Conservation (phyloP, 1,140 invertebrate species). For the Sinella curviseta region DNA sequence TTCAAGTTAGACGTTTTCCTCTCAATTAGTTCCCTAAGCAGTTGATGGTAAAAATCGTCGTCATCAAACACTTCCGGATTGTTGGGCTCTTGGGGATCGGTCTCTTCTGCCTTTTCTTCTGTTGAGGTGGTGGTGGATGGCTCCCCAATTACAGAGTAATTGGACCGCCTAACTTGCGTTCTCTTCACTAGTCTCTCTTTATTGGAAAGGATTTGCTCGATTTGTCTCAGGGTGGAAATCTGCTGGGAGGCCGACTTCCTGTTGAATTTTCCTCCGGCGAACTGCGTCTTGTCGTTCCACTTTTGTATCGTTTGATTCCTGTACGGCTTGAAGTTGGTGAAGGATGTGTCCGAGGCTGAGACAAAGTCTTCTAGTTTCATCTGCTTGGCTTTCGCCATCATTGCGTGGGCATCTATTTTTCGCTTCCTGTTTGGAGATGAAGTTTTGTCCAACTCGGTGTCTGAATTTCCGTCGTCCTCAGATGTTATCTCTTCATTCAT, state of each 20-base stretch:
- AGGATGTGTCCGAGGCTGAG: constrained; percentile 62
- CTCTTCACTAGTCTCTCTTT: constrained; percentile 72
- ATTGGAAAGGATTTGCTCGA: constrained; percentile 79
- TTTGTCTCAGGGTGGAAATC: constrained; percentile 78
- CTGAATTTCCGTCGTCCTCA: constrained; percentile 53
- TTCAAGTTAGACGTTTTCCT: constrained; percentile 77
- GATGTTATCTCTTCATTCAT: constrained; percentile 62
- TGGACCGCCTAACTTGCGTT: constrained; percentile 77
- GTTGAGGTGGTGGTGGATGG: constrained; percentile 47
- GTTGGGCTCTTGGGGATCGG: constrained; percentile 58
- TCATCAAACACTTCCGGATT: constrained; percentile 87
- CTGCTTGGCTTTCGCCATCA: constrained; percentile 57
- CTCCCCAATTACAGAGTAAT: constrained; percentile 72
- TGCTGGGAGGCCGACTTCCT: constrained; percentile 68
- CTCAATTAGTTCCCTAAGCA: constrained; percentile 88
- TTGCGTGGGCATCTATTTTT: constrained; percentile 40
- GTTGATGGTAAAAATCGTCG: constrained; percentile 93
- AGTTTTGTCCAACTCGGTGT: constrained; percentile 47
- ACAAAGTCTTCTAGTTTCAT: constrained; percentile 67
- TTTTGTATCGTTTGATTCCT: constrained; percentile 79
- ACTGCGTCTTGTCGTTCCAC: constrained; percentile 87
- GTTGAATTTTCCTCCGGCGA: constrained; percentile 63
- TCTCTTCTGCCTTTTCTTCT: constrained; percentile 59
- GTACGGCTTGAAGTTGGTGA: constrained; percentile 68
- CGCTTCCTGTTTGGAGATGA: constrained; percentile 56